Conservation (phyloP, 1,140 invertebrate species). For the Lordiphosa mommai region DNA sequence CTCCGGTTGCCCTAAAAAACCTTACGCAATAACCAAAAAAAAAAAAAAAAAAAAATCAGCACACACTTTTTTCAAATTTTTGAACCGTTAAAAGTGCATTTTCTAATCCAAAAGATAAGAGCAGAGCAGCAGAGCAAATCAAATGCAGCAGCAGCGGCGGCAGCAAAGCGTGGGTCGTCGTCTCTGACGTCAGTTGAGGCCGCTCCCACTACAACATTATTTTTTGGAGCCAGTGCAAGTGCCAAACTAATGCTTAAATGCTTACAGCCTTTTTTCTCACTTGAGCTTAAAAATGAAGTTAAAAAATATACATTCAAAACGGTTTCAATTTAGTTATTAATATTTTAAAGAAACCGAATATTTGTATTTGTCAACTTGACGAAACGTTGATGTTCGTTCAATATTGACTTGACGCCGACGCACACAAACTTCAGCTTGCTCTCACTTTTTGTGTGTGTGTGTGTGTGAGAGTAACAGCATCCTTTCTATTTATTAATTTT, state of each 20-base stretch:
- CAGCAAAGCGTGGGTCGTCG: neutral
- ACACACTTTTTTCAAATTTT: constrained; percentile 2
- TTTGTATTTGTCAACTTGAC: constrained; percentile 36
- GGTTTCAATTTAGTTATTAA: no score
- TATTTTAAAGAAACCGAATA: neutral
- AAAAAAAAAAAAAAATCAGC: constrained; percentile 8
- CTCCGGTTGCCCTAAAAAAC: constrained; percentile 73
- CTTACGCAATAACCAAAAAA: constrained; percentile 69
- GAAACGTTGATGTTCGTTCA: constrained; percentile 49
- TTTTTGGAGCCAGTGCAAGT: neutral
- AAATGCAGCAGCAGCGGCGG: constrained; percentile 5
- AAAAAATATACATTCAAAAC: neutral
- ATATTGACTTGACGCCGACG: constrained; percentile 59
- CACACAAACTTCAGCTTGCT: constrained; percentile 11
- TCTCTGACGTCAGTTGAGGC: constrained; percentile 8
- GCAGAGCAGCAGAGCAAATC: constrained; percentile 3
- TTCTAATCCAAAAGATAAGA: neutral
- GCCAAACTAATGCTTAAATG: no score
- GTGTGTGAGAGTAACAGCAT: constrained; percentile 45
- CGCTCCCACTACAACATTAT: neutral
- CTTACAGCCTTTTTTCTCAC: no score
- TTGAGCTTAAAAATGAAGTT: no score
- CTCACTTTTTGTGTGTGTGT: constrained; percentile 13
- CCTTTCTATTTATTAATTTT: constrained; percentile 77
- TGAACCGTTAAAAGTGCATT: neutral